Evolutionary conservation across 2,888 invertebrate species (phyloP), one percentile per base, ranked within the genome.

Genomic region (Nemotelus pantherinus): DNA sequence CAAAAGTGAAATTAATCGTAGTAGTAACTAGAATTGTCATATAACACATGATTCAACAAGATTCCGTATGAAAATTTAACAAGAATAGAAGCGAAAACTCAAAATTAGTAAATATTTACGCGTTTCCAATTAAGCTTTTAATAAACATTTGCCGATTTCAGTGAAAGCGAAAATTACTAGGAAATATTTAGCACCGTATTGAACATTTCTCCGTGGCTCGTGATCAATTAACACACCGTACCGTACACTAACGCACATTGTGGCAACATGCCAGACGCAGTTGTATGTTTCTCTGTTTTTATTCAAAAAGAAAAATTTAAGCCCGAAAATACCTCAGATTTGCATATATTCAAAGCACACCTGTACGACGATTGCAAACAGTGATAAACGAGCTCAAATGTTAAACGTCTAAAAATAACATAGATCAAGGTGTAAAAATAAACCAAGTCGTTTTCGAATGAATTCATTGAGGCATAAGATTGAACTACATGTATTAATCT

Each of bases 331-430:
- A 68, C 7, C 10, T 39, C 43, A 39, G 45, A 64, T 58, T 72
- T 71, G 55, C 43, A 71, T 47, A 57, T 71, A 43, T 71, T 41
- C 47, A 48, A 60, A 50, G 74, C 60, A 60, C 74, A 74, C 74
- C 74, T 74, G 74, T 74, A 74, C 60, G 41, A 6, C 60, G 45
- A 72, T 72, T 58, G 39, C 58, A 39, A 72, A 72, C 47, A 45
- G 25, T 47, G 7, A 48, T 10, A 10, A 47, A 10, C 48, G 63
- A 48, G 60, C n/a, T 4, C 47, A 74, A 74, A 60, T 50, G 63
- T 63, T 60, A 10, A 48, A 63, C 39, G 4, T 47, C 63, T 70
- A 60, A 74, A 74, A 63, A 63, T 74, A 74, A 60, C 53, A 9
- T 48, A 41, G 25, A 41, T 48, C 63, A 63, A 74, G 58, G 72